Evolutionary conservation across 2,888 invertebrate genomes (phyloP).

Genomic region (Drosophila conformis): DNA sequence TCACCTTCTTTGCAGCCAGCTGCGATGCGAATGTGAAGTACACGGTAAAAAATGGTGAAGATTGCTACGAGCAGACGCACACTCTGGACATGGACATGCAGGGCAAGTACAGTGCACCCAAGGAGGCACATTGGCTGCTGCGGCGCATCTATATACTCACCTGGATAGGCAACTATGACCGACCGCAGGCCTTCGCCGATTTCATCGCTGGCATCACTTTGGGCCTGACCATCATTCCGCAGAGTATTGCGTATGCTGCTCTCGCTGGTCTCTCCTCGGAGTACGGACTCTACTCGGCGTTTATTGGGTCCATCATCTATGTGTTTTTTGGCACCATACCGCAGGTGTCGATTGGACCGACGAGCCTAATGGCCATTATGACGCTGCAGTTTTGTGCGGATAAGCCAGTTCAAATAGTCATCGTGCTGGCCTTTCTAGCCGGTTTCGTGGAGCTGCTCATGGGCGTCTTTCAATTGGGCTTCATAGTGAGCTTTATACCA

Average conservation of each 20-base stretch:
- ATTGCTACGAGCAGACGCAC: slow-evolving; percentile 43
- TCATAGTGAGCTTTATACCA: slow-evolving; percentile 93
- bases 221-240: slow-evolving; percentile 96
- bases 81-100: slow-evolving; percentile 66
- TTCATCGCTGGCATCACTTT: slow-evolving; percentile 95
- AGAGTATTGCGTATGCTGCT: slow-evolving; percentile 95
- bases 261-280: slow-evolving; percentile 94
- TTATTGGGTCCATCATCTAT: slow-evolving; percentile 95
- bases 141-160: slow-evolving; percentile 86
- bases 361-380: slow-evolving; percentile 95
- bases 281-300: slow-evolving; percentile 96
- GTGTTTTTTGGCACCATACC: slow-evolving; percentile 93
- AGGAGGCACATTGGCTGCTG: slow-evolving; percentile 74
- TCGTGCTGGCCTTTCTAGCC: slow-evolving; percentile 91
- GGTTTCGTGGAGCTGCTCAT: slow-evolving; percentile 92
- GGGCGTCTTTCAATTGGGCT: slow-evolving; percentile 93
- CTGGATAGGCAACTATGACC: slow-evolving; percentile 90
- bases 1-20: slow-evolving; percentile 50
- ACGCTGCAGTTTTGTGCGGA: slow-evolving; percentile 90
- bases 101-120: slow-evolving; percentile 67
- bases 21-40: slow-evolving; percentile 65
- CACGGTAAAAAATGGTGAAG: slow-evolving; percentile 62
- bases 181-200: slow-evolving; percentile 90
- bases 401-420: slow-evolving; percentile 89
- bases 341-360: slow-evolving; percentile 96